A percentile compares a stretch with the other conserved stretches of the same genome.
Conservation (phyloP, 2,113 vertebrate species). For the Protomyctophum bolini region DNA sequence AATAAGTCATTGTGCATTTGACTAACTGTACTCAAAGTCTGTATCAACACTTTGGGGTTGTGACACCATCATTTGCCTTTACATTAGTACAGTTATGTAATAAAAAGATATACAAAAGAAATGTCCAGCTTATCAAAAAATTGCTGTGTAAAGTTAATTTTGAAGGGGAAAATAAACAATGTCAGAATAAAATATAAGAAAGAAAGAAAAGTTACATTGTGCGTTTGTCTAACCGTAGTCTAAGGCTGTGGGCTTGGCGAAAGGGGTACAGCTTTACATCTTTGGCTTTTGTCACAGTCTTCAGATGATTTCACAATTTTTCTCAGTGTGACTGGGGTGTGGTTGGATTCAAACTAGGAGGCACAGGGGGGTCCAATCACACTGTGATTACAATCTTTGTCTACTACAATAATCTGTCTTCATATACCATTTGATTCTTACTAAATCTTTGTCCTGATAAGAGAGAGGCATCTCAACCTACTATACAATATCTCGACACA, state of each 20-base stretch:
- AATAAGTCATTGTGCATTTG: too few relatives aligned
- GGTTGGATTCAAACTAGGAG: constrained; percentile 8
- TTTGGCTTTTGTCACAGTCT: constrained; percentile 61
- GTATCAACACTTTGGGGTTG: too few relatives aligned
- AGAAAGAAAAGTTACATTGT: constrained; percentile 17
- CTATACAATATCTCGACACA: too few relatives aligned
- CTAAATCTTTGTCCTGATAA: constrained; percentile 20
- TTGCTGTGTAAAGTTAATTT: constrained; percentile 36
- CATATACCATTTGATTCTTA: constrained; percentile 9
- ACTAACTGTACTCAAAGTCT: too few relatives aligned
- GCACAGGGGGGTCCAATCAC: constrained; percentile 30
- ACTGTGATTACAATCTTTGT: constrained; percentile 47
- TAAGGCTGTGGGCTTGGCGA: constrained; percentile 29
- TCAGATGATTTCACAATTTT: constrained; percentile 7
- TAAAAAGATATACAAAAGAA: neutral
- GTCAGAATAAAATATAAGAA: constrained; percentile 2
- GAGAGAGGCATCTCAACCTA: constrained; percentile 18
- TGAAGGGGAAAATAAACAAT: constrained; percentile 3
- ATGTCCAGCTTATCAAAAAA: constrained; percentile 60
- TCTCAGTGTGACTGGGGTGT: constrained; percentile 1
- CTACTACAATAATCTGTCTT: neutral
- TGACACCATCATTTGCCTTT: too few relatives aligned
- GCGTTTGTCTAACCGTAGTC: constrained; percentile 27
- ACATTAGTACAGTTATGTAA: constrained; percentile 5
- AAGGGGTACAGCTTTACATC: constrained; percentile 16